Percentiles rank a stretch among this genome's conserved stretches.
Conservation (phyloP, 1,140 invertebrate species). For the Drosophila jambulina region DNA sequence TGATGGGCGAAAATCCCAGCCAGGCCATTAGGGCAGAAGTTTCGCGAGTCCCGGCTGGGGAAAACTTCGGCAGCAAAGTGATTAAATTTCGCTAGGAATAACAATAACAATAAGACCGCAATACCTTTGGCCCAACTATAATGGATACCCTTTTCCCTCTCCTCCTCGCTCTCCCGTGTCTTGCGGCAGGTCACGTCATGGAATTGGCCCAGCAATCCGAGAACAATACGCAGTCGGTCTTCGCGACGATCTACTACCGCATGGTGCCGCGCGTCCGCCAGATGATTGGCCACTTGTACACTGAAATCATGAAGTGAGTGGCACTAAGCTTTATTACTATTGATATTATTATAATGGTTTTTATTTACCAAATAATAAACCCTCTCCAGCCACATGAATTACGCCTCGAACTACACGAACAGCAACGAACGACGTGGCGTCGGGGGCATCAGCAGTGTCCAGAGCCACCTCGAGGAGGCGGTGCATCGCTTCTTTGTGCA, state of each 20-base stretch:
- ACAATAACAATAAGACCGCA: conserved; percentile 53
- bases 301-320: conserved; percentile 88
- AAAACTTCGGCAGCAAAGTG: conserved; percentile 59
- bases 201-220: conserved; percentile 90
- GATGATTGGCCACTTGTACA: conserved; percentile 89
- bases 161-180: background rate
- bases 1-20: conserved; percentile 63
- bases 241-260: conserved; percentile 90
- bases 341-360: background rate
- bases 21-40: conserved; percentile 64
- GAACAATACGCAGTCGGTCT: conserved; percentile 91
- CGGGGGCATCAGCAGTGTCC: conserved; percentile 49
- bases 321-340: background rate
- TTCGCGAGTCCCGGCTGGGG: conserved; percentile 49
- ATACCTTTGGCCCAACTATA: conserved; percentile 16
- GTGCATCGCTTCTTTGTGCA: conserved; percentile 92
- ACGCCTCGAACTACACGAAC: conserved; percentile 70
- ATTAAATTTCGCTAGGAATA: conserved; percentile 71
- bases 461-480: conserved; percentile 86
- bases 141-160: conserved; percentile 16
- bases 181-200: conserved; percentile 90
- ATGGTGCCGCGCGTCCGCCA: conserved; percentile 88
- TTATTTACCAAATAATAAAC: background rate
- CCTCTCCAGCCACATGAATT: conserved; percentile 62
- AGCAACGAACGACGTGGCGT: conserved; percentile 61